Conservation (phyloP, 1,140 invertebrate species). For the Oppia nitens region DNA sequence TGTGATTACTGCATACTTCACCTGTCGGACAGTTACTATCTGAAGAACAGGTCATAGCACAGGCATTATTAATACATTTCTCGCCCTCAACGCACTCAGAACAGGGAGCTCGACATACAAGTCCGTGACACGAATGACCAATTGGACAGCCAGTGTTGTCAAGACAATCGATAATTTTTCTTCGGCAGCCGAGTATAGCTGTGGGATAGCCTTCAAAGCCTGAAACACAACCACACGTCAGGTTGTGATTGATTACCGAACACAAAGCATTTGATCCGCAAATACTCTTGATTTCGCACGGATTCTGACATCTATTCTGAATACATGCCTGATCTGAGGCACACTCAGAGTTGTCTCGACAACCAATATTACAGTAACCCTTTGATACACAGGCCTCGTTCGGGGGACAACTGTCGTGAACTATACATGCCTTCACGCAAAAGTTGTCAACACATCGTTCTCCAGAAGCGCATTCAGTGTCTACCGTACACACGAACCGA, state of each 20-base stretch:
- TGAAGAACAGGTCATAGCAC: conserved; percentile 44
- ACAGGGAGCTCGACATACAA: conserved; percentile 21
- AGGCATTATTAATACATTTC: conserved; percentile 20
- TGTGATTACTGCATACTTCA: conserved; percentile 67
- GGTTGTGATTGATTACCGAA: conserved; percentile 43
- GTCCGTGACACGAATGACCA: conserved; percentile 20
- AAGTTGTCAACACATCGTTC: conserved; percentile 60
- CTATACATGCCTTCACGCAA: conserved; percentile 45
- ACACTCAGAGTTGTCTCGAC: conserved; percentile 62
- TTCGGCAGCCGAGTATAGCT: conserved; percentile 67
- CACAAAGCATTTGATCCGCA: conserved; percentile 71
- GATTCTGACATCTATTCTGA: conserved; percentile 61
- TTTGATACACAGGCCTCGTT: conserved; percentile 55
- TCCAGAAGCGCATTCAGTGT: conserved; percentile 54
- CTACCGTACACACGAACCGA: conserved; percentile 53
- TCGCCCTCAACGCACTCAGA: conserved; percentile 22
- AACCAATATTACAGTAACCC: conserved; percentile 59
- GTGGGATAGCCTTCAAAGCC: conserved; percentile 66
- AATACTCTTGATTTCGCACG: conserved; percentile 58
- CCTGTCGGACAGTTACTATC: conserved; percentile 73
- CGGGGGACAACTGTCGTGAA: conserved; percentile 55
- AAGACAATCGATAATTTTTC: conserved; percentile 43
- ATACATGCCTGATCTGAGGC: conserved; percentile 52
- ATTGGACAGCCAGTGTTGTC: conserved; percentile 23
- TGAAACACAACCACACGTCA: conserved; percentile 51